Percentiles rank a stretch among this genome's conserved stretches.
Evolutionary conservation across 2,113 vertebrate species (phyloP).

Genomic region (Daboia siamensis): DNA sequence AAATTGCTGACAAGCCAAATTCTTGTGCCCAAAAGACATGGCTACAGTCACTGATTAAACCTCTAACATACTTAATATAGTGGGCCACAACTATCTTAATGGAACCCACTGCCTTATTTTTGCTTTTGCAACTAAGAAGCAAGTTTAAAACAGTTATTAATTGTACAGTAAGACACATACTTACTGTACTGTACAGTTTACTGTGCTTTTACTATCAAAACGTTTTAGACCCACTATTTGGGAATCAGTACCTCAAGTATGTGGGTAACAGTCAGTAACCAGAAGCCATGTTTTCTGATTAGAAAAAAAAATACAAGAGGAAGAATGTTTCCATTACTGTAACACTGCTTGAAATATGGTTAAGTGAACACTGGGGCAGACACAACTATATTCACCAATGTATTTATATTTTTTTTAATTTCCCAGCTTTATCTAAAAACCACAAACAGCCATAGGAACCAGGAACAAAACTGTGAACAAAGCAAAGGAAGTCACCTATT

Average conservation of each 20-base stretch:
- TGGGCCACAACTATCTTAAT: background rate
- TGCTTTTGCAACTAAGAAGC: background rate
- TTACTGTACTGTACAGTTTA: background rate
- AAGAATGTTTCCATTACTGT: background rate
- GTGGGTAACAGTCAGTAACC: background rate
- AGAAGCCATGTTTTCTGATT: background rate
- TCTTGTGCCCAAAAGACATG: conserved; percentile 52
- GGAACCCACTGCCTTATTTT: background rate
- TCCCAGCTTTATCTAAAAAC: background rate
- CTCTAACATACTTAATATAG: background rate
- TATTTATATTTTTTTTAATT: background rate
- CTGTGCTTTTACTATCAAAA: background rate
- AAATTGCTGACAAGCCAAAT: conserved; percentile 40
- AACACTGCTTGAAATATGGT: background rate
- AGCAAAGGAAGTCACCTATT: background rate
- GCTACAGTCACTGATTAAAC: conserved; percentile 8
- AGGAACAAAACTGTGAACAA: background rate
- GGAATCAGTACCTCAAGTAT: background rate
- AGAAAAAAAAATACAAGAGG: background rate
- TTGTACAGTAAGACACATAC: background rate
- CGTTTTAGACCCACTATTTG: background rate
- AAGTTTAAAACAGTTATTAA: background rate
- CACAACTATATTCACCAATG: background rate
- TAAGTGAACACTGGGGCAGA: background rate
- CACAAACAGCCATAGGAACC: background rate